A percentile compares a stretch with the other conserved stretches of the same genome.
Evolutionary conservation across 2,113 vertebrate species (phyloP).

Genomic region (Electrona antarctica): DNA sequence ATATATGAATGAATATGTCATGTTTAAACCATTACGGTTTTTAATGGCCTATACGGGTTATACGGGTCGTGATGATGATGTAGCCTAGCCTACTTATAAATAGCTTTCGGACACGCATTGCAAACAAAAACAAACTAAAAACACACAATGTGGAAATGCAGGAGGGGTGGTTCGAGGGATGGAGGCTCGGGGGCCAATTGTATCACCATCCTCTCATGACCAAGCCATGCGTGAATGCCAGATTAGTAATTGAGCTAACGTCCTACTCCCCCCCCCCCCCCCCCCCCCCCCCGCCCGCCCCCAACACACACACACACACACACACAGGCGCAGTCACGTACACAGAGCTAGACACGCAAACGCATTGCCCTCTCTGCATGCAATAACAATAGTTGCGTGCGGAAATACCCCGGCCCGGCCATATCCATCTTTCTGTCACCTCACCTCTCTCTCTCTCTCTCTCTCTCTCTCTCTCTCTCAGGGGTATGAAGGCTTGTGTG

Average conservation of each 20-base stretch:
- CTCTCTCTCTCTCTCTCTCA: too few species aligned
- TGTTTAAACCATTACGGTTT: too few species aligned
- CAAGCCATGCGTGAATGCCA: constrained; percentile 59
- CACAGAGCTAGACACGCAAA: not conserved
- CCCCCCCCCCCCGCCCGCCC: constrained; percentile 6
- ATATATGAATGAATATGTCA: too few species aligned
- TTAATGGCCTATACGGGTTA: too few species aligned
- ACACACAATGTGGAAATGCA: too few species aligned
- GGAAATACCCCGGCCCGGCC: constrained; percentile 69
- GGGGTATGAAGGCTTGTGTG: constrained; percentile 1
- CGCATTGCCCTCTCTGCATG: constrained; percentile 41
- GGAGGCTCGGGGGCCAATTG: constrained; percentile 8
- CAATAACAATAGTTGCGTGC: constrained; percentile 82
- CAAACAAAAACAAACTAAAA: too few species aligned
- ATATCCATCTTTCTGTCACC: constrained; percentile 79
- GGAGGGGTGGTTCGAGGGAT: not conserved
- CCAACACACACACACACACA: constrained; percentile 9
- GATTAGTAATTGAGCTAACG: constrained; percentile 77
- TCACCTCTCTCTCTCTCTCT: constrained; percentile 5
- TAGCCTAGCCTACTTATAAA: too few species aligned
- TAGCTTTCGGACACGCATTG: too few species aligned
- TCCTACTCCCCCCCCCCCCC: constrained; percentile 23
- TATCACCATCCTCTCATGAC: constrained; percentile 71
- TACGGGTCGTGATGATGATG: too few species aligned
- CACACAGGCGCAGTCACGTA: too few species aligned